Percentiles rank a stretch among this genome's conserved stretches.
These are phyloP conservation scores for Eupithecia vulgata DNA, from an alignment of 2,888 invertebrate species.

Conservation along the genomic window DNA sequence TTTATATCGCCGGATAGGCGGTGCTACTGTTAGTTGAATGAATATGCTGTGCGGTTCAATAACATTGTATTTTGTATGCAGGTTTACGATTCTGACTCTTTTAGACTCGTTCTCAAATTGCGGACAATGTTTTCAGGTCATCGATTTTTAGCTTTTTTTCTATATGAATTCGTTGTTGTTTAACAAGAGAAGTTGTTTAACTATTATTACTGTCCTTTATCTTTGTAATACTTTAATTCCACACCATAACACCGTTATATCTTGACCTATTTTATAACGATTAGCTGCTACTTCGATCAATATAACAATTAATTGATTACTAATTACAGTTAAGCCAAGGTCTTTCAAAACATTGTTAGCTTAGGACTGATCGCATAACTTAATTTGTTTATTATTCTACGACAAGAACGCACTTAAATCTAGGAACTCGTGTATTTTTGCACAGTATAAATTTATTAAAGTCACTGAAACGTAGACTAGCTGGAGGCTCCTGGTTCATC, in stretches of 20 bases:
- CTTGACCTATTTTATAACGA: constrained; percentile 7
- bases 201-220: neutral
- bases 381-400: constrained; percentile 11
- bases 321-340: constrained; percentile 21
- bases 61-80: neutral
- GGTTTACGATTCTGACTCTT: neutral
- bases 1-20: constrained; percentile 11
- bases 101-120: neutral
- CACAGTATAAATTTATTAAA: neutral
- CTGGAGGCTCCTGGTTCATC: neutral
- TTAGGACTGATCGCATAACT: constrained; percentile 17
- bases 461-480: neutral
- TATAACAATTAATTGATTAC: constrained; percentile 20
- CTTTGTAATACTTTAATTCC: neutral
- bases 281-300: constrained; percentile 13
- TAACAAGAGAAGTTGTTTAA: too few species aligned
- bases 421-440: neutral
- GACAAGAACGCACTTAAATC: neutral
- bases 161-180: too few species aligned
- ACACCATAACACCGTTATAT: neutral
- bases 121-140: neutral
- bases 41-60: constrained; percentile 3
- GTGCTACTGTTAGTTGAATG: constrained; percentile 15
- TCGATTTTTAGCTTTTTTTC: neutral
- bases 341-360: constrained; percentile 12